Percentiles rank a stretch among this genome's conserved stretches.
These are phyloP conservation scores for Drosophila pachea DNA, from an alignment of 1,140 invertebrate species.

Conservation along the genomic window DNA sequence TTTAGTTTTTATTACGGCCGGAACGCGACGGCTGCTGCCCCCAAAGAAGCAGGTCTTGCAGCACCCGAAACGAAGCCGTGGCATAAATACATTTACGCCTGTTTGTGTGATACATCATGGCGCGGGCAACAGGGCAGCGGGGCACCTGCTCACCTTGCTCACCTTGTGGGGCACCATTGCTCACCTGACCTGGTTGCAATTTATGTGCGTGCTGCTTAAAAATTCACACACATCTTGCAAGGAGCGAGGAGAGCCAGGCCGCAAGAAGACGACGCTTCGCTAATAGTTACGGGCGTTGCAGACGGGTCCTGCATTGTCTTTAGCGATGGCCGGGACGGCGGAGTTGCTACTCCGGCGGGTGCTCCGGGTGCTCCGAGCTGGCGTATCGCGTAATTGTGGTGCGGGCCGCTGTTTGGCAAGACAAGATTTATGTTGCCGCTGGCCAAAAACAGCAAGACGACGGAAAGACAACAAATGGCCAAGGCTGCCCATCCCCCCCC, in stretches of 20 bases:
- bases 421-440: slow-evolving; percentile 67
- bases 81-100: slow-evolving; percentile 76
- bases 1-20: slow-evolving; percentile 76
- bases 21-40: slow-evolving; percentile 55
- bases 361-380: neutral
- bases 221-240: slow-evolving; percentile 46
- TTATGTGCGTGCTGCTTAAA: slow-evolving; percentile 67
- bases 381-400: slow-evolving; percentile 15
- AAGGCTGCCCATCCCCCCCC: slow-evolving; percentile 1
- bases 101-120: slow-evolving; percentile 71
- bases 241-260: neutral
- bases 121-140: slow-evolving; percentile 7
- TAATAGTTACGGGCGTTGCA: slow-evolving; percentile 61
- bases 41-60: slow-evolving; percentile 49
- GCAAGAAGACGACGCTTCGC: slow-evolving; percentile 38
- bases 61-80: slow-evolving; percentile 16
- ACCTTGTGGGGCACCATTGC: slow-evolving; percentile 26
- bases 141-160: neutral
- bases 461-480: slow-evolving; percentile 49
- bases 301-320: slow-evolving; percentile 37
- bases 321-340: slow-evolving; percentile 4
- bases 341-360: too few species aligned
- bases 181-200: slow-evolving; percentile 67
- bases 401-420: slow-evolving; percentile 49
- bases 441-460: slow-evolving; percentile 51